Percentiles rank a stretch among this genome's conserved stretches.
Conservation (phyloP, 2,888 invertebrate species). For the Drosophila colorata region DNA sequence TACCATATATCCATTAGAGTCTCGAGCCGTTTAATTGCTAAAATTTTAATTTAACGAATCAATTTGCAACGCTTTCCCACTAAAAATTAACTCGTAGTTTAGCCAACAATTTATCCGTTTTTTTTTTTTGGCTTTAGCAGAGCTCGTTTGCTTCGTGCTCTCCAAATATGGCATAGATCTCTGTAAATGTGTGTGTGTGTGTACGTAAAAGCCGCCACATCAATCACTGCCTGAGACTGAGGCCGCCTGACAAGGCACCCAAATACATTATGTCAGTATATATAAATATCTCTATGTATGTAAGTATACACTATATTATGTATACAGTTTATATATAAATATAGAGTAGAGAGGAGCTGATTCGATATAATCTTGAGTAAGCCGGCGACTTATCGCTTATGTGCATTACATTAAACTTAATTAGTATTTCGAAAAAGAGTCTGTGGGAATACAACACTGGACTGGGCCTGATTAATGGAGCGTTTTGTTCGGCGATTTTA, state of each 20-base stretch:
- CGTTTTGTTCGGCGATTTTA: slow-evolving; percentile 72
- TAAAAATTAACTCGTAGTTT: slow-evolving; percentile 23
- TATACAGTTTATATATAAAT: slow-evolving; percentile 1
- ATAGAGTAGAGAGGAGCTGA: slow-evolving; percentile 36
- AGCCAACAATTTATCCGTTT: slow-evolving; percentile 27
- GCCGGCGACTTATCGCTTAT: slow-evolving; percentile 74
- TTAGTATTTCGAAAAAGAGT: slow-evolving; percentile 61
- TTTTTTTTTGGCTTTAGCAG: slow-evolving; percentile 14
- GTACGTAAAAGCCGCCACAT: slow-evolving; percentile 54
- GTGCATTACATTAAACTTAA: slow-evolving; percentile 79
- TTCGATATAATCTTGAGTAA: slow-evolving; percentile 72
- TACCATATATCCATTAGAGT: not conserved
- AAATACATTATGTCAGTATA: slow-evolving; percentile 59
- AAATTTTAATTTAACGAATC: slow-evolving; percentile 38
- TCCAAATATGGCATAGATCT: slow-evolving; percentile 53
- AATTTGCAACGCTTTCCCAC: slow-evolving; percentile 56
- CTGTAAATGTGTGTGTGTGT: slow-evolving; percentile 14
- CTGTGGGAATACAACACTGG: slow-evolving; percentile 62
- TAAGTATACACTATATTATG: slow-evolving; percentile 17
- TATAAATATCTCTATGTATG: slow-evolving; percentile 21
- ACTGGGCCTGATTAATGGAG: slow-evolving; percentile 75
- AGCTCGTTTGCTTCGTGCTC: slow-evolving; percentile 48
- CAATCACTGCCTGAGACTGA: slow-evolving; percentile 58
- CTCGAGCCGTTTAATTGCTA: slow-evolving; percentile 22
- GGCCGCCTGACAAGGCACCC: slow-evolving; percentile 66